These are phyloP conservation scores for Hyperopisus bebe DNA, from an alignment of 2,113 vertebrate genomes.

Conservation along the genomic window DNA sequence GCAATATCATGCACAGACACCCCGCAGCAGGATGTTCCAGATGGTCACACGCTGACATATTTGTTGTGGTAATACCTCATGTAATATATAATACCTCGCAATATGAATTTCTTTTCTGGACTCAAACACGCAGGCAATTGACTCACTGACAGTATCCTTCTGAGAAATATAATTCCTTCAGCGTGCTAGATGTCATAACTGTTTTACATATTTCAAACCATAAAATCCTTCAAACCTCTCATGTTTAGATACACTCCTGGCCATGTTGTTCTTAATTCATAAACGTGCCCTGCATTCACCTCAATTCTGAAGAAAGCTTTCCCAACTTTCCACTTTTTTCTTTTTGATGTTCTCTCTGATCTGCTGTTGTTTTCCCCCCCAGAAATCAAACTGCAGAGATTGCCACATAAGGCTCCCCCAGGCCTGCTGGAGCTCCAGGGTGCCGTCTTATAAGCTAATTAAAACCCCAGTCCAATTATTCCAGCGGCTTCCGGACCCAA, in stretches of 20 bases:
- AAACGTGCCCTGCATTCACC: background rate
- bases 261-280: background rate
- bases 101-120: background rate
- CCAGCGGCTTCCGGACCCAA: background rate
- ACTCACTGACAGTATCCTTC: background rate
- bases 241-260: background rate
- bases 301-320: background rate
- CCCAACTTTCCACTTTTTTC: background rate
- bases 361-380: background rate
- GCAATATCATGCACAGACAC: background rate
- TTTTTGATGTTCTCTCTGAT: slow-evolving; percentile 15
- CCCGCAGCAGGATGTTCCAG: background rate
- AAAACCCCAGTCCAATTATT: slow-evolving; percentile 9
- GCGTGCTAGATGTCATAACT: background rate
- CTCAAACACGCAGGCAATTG: background rate
- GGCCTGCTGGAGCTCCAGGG: background rate
- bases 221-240: background rate
- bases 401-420: background rate
- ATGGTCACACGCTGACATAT: background rate
- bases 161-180: background rate
- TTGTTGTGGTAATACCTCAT: background rate
- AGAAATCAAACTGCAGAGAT: background rate
- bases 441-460: background rate
- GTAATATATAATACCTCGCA: background rate
- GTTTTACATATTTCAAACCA: background rate